Conservation (phyloP, 2,113 vertebrate species). For the Vidua chalybeata region DNA sequence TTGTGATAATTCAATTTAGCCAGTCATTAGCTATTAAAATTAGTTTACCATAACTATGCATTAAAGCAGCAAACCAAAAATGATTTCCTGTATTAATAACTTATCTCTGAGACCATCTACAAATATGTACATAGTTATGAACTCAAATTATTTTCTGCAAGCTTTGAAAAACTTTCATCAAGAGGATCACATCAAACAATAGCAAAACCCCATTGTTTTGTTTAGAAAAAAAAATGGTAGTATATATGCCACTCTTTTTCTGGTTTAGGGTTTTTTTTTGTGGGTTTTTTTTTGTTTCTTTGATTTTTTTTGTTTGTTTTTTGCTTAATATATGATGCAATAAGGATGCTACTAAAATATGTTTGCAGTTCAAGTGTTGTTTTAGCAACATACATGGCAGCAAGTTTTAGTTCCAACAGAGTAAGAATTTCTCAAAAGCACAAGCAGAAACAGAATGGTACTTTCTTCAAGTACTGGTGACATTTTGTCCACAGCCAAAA, state of each 20-base stretch:
- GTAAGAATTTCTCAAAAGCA: not conserved
- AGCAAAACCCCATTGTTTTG: fast-evolving
- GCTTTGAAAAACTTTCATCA: not conserved
- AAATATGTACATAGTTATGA: not conserved
- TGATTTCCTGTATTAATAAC: not conserved
- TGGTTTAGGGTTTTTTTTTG: not conserved
- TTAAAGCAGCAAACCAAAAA: not conserved
- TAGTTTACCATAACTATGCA: not conserved
- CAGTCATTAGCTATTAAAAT: not conserved
- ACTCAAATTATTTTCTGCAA: not conserved
- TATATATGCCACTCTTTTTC: not conserved
- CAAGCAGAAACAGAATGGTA: not conserved
- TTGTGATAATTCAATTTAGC: not conserved
- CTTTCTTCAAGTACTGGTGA: not conserved
- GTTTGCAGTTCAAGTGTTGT: not conserved
- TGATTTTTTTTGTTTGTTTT: not conserved
- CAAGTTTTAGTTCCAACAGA: not conserved
- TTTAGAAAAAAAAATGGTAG: not conserved
- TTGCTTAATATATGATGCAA: not conserved
- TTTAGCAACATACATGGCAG: not conserved
- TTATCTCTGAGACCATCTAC: not conserved
- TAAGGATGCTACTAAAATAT: not conserved
- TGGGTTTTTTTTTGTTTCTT: too few species aligned
- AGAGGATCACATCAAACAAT: not conserved
- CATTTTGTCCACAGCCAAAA: not conserved